Evolutionary conservation across 2,888 invertebrate species (phyloP), one percentile per base, ranked within the genome.

Genomic region (Acronicta aceris): DNA sequence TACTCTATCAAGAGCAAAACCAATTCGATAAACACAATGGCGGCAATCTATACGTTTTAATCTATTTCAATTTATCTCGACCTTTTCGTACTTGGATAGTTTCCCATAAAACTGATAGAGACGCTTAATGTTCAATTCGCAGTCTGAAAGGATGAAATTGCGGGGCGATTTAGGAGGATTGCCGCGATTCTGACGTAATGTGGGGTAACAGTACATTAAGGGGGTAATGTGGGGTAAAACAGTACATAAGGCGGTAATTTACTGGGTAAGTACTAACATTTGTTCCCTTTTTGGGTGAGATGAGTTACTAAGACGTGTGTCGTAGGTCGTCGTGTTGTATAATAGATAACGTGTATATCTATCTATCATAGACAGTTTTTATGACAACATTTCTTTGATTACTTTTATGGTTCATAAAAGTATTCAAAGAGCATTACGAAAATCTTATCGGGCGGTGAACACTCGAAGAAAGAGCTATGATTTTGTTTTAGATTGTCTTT

Each of bases 141-240:
- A 51, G 64, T 33, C 62, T 67, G 61, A 78, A 76, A 76, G 76
- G 76, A 79, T 81, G 69, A 74, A 81, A 79, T 80, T 71, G 76
- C 64, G 64, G 74, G 70, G 76, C 81, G 75, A 85, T 87, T 81
- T 74, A 43, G 61, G 61, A 66, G 63, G 78, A 85, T 82, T 83
- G 81, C 79, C 54, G 41, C 50, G 59, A 62, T 65, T 61, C 68
- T 52, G 63, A 43, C 66, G 62, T 54, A 69, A 65, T 78, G 61
- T 66, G 76, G 65, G 64, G 38, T 30, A 30, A 30, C 30, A 30
- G 30, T 71, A 53, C 65, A 71, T 71, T 65, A 59, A 41, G 27
- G 45, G 40, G 52, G 6, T 76, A 73, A 76, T 65, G 60, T 59
- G 21, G 21, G 21, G 27, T 41, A 33, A 55, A 58, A 55, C 49